Conservation (phyloP, 2,113 vertebrate species). For the Chaenocephalus aceratus region DNA sequence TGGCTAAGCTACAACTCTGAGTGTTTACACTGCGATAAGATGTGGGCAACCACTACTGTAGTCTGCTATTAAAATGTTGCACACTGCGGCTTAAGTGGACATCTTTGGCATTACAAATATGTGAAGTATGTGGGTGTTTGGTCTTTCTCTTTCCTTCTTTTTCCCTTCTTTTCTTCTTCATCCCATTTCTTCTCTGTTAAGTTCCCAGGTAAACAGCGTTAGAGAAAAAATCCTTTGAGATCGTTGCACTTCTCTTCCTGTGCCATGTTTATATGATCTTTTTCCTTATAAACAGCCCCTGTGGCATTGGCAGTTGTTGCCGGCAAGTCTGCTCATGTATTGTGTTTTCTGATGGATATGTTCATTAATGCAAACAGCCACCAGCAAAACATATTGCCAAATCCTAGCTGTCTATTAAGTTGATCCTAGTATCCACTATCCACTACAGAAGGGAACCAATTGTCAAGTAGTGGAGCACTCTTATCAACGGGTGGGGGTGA, state of each 20-base stretch:
- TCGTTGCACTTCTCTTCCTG: slow-evolving; percentile 23
- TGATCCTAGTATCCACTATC: not conserved
- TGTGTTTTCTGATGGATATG: slow-evolving; percentile 22
- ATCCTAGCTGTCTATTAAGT: not conserved
- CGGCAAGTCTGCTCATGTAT: slow-evolving; percentile 46
- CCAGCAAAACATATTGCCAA: slow-evolving; percentile 19
- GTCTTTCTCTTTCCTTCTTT: slow-evolving; percentile 34
- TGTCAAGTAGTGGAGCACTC: not conserved
- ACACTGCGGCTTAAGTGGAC: slow-evolving; percentile 54
- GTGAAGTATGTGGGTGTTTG: slow-evolving; percentile 71
- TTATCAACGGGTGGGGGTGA: no score
- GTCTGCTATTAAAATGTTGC: slow-evolving; percentile 53
- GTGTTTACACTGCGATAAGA: slow-evolving; percentile 70
- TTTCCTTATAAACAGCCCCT: slow-evolving; percentile 3
- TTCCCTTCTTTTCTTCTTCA: slow-evolving; percentile 29
- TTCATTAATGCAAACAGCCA: slow-evolving; percentile 32
- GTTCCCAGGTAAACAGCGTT: slow-evolving; percentile 51
- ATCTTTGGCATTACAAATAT: slow-evolving; percentile 74
- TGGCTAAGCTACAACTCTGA: slow-evolving; percentile 34
- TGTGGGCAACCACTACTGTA: slow-evolving; percentile 56
- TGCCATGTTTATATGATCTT: not conserved
- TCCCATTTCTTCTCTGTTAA: slow-evolving; percentile 52
- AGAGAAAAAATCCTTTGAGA: slow-evolving; percentile 27
- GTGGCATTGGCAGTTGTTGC: slow-evolving; percentile 26
- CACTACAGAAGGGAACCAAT: slow-evolving; percentile 1